Base-by-base conservation (phyloP, 2,888 invertebrate genomes). In the Opisthograptis luteolata region DNA sequence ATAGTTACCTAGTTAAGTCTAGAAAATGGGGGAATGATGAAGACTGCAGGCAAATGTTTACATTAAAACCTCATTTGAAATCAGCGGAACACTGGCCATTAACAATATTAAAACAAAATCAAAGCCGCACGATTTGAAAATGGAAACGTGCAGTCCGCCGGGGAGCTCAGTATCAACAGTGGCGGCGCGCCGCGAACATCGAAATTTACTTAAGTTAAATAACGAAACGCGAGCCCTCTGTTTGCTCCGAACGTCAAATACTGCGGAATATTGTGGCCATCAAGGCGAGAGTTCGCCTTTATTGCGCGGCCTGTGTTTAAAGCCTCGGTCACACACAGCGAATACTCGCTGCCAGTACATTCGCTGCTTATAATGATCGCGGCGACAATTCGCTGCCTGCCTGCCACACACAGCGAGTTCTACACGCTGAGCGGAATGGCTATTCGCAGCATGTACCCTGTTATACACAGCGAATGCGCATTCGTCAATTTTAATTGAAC, bases 161-260 rank as follows among this genome's bases (percentile, higher is more conserved):
- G 67, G 68, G 59, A 65, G 70, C 73, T 71, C 71, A 68, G 71
- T 70, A 76, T 77, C 78, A 80, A 79, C 82, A 78, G 76, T 71
- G 80, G 79, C 77, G 76, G 70, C 66, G 72, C 69, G 68, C 65
- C 69, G 80, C 76, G 83, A 86, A 90, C 88, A 90, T 85, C 80
- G 87, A 87, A 90, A 90, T 89, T 89, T 90, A 90, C 89, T 90
- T 89, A 89, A 85, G 87, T 87, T 87, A 85, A 86, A 88, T 86
- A 88, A 85, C 84, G 82, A 84, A 87, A 82, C 80, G 83, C 83
- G 81, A 84, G 82, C 86, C 87, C 87, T 81, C 86, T 89, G 82
- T 90, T 89, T 89, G 84, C 84, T 51, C 62, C 62, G 66, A 72
- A 81, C 80, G 81, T 78, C 87, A 86, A 87, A 85, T 79, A 87